Evolutionary conservation across 2,888 invertebrate genomes (phyloP), one percentile per base, ranked within the genome.

Genomic region (Metacarcinus magister): DNA sequence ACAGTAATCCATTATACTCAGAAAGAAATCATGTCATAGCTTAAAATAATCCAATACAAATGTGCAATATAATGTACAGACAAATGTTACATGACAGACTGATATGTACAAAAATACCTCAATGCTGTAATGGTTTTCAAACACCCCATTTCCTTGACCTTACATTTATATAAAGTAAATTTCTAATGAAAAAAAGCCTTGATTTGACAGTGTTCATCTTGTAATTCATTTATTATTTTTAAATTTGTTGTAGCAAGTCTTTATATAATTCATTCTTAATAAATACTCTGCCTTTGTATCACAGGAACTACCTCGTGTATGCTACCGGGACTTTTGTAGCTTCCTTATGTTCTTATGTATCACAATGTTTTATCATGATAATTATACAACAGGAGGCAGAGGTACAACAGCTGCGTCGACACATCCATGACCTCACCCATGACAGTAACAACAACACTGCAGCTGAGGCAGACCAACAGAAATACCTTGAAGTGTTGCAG

Each of bases 401-500:
- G 32, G 16, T 96, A 19, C 95, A 96, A 87, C 67, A 87, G 16
- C 95, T 96, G 32, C 60, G 96, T 3, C 93, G 95, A 44, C 91
- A 87, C 48, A 90, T 96, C 23, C 95, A 96, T 44, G 94, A 95
- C 46, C 94, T 96, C 28, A 96, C 96, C 7, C 96, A 96, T 54
- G 96, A 96, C 87, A 89, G 60, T 2, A 96, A 96, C 91, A 96
- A 96, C 91, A 96, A 96, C 67, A 92, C 91, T 67, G 96, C 48
- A 28, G 95, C 93, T 5, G 90, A 94, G 39, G 28, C 39, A 19
- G 96, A 95, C n/a, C 95, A 96, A 39, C 96, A 95, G 54, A 92
- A 92, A 43, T 94, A 94, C 8, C 87, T 96, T 48, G 94, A 95
- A 16, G 87, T 87, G 43, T 48, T 96, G 10, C 94, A 95, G 16